Evolutionary conservation across 2,888 invertebrate genomes (phyloP).

Genomic region (Idaea dimidiata): DNA sequence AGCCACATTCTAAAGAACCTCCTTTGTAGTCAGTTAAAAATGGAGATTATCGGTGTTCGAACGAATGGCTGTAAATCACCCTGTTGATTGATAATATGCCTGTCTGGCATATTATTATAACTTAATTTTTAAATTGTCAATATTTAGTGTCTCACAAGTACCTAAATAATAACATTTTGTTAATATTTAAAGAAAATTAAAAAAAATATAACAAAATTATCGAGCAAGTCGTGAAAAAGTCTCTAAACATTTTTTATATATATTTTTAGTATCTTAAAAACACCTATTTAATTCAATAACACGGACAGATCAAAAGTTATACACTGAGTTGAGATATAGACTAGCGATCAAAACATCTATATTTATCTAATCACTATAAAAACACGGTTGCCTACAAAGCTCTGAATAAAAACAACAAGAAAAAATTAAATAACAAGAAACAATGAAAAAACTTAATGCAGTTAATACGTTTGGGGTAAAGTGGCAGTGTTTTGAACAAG

Average conservation of each 20-base stretch:
- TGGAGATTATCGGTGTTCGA: too few species aligned
- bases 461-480: conserved; percentile 33
- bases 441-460: conserved; percentile 47
- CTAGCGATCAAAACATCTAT: conserved; percentile 62
- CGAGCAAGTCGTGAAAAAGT: conserved; percentile 17
- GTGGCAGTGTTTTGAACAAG: conserved; percentile 55
- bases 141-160: too few species aligned
- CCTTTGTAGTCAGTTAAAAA: too few species aligned
- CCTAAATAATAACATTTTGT: too few species aligned
- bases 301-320: conserved; percentile 75
- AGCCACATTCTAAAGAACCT: too few species aligned
- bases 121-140: too few species aligned
- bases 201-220: conserved; percentile 2
- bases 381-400: conserved; percentile 62
- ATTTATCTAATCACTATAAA: conserved; percentile 36
- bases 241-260: conserved; percentile 26
- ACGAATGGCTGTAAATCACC: too few species aligned
- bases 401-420: conserved; percentile 56
- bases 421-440: conserved; percentile 66
- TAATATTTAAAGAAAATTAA: not conserved
- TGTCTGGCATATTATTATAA: too few species aligned
- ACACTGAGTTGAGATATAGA: conserved; percentile 65
- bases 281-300: conserved; percentile 51
- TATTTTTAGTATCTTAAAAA: conserved; percentile 66
- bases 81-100: too few species aligned